Percentiles rank a stretch among this genome's conserved stretches.
These are phyloP conservation scores for Gonocerus acuteangulatus DNA, from an alignment of 2,888 invertebrate species.

Conservation along the genomic window DNA sequence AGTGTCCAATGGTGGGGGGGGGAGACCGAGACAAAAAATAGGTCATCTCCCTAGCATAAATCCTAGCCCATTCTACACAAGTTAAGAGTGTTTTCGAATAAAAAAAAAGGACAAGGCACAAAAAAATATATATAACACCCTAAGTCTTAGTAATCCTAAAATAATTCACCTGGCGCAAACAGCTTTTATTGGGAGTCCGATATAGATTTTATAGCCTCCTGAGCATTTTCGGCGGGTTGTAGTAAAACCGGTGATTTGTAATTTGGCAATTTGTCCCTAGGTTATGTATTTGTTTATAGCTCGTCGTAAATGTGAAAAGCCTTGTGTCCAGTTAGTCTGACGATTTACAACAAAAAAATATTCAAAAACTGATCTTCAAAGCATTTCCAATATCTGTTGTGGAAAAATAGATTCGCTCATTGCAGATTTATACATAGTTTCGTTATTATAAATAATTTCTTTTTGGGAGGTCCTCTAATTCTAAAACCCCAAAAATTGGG, in stretches of 20 bases:
- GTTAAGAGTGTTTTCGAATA: not conserved
- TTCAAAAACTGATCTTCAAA: no score
- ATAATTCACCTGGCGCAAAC: no score
- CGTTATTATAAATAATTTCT: no score
- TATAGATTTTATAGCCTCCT: conserved; percentile 12
- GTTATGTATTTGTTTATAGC: conserved; percentile 7
- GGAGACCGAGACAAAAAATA: not conserved
- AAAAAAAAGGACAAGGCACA: conserved; percentile 6
- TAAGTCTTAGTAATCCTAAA: no score
- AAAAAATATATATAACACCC: no score
- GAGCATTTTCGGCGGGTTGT: not conserved
- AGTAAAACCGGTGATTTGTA: conserved; percentile 18
- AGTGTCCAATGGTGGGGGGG: not conserved
- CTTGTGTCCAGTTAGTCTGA: no score
- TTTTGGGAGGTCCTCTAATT: no score
- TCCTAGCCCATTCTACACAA: not conserved
- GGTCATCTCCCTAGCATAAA: not conserved
- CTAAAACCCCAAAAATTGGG: no score
- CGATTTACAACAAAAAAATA: no score
- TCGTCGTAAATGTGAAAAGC: conserved; percentile 4
- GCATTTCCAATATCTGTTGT: no score
- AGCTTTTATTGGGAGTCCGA: conserved; percentile 1
- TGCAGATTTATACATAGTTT: no score
- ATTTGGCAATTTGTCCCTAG: conserved; percentile 14
- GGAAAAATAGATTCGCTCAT: no score